Evolutionary conservation across 2,113 vertebrate species (phyloP).

Genomic region (Fulica atra): DNA sequence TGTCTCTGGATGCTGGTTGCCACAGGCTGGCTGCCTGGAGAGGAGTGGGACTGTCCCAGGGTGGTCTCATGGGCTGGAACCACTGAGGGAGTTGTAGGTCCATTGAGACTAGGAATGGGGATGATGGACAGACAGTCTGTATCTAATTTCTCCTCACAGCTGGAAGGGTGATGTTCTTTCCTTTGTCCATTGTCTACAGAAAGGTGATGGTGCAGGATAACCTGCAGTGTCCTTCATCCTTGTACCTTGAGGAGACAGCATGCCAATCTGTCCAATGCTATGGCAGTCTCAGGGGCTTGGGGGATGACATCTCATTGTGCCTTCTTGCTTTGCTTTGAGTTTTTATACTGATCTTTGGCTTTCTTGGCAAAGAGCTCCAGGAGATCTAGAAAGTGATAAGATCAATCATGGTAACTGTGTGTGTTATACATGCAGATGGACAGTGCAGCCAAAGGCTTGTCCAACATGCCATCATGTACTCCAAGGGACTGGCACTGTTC

Average conservation of each 20-base stretch:
- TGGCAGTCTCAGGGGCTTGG: neutral
- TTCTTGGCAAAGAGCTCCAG: neutral
- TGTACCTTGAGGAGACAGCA: neutral
- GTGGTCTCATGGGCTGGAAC: neutral
- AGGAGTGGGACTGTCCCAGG: neutral
- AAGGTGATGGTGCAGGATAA: neutral
- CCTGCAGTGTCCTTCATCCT: neutral
- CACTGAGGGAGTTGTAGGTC: neutral
- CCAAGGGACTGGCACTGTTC: neutral
- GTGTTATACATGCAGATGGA: neutral
- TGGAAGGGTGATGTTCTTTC: neutral
- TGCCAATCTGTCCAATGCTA: neutral
- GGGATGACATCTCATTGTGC: neutral
- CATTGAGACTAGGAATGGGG: neutral
- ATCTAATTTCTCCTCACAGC: neutral
- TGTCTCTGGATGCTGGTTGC: neutral
- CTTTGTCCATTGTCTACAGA: neutral
- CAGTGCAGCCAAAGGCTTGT: neutral
- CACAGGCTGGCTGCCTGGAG: neutral
- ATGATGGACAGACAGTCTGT: neutral
- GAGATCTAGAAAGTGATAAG: neutral
- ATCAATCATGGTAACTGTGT: neutral
- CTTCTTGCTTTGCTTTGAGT: neutral
- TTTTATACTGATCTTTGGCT: neutral
- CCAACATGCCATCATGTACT: neutral